A percentile compares a stretch with the other conserved stretches of the same genome.
Evolutionary conservation across 2,797 vertebrate genomes (phyloP).

Genomic region (Limnodromus scolopaceus): DNA sequence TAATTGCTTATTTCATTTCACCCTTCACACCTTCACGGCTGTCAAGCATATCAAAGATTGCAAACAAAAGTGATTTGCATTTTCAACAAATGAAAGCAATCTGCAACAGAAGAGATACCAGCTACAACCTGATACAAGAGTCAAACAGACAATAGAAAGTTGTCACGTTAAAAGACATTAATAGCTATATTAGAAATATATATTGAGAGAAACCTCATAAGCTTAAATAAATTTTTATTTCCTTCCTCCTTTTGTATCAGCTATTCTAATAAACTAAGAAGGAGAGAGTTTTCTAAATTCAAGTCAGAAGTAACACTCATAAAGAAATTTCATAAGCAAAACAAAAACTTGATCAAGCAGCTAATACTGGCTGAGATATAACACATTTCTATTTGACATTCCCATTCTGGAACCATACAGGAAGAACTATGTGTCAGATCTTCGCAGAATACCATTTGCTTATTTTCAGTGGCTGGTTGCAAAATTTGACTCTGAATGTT

Average conservation of each 20-base stretch:
- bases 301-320: not conserved
- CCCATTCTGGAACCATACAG: not conserved
- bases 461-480: not conserved
- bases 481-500: slow-evolving; percentile 21
- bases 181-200: not conserved
- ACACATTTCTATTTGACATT: not conserved
- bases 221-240: not conserved
- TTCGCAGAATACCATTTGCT: not conserved
- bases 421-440: not conserved
- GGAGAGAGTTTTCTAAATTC: not conserved
- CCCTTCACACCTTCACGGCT: not conserved
- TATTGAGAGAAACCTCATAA: not conserved
- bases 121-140: not conserved
- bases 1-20: not conserved
- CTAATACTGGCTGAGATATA: not conserved
- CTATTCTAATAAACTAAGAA: not conserved
- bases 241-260: not conserved
- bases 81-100: not conserved
- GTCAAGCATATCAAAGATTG: not conserved
- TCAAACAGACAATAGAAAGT: not conserved
- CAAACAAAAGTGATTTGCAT: not conserved
- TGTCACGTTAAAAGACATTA: not conserved
- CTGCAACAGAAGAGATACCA: not conserved
- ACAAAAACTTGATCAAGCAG: not conserved
- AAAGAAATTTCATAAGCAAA: not conserved